Evolutionary conservation across 30 jellyfish, hydroid and myxozoan genomes (phyloP), one percentile per base, ranked within the genome.

Genomic region (Hydractinia symbiolongicarpus): DNA sequence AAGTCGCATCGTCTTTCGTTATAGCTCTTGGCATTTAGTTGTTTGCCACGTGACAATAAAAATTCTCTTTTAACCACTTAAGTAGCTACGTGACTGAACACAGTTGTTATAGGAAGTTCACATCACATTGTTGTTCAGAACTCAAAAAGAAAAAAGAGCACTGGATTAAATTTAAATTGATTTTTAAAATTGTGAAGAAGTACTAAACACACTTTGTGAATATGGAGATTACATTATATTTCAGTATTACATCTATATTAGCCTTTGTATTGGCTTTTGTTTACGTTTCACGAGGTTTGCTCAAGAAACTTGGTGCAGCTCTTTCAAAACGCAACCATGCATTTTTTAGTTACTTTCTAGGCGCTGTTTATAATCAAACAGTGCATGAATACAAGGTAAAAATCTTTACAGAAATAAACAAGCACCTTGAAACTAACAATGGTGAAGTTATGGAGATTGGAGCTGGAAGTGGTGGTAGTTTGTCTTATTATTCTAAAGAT

Each of bases 381-480:
- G 83, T 78, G 57, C 64, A 55, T 50, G 72, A 78, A 2, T 20
- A 52, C 49, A 80, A 80, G 4, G 15, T 17, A 11, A 54, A 80
- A 50, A 20, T 80, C 30, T 80, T 80, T 80, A 72, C 17, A 8
- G 11, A 50, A 50, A 8, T 80, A 53, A 54, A 51, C 80, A 55
- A 75, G 4, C 51, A 21, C 50, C 4, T 75, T 13, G 50, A 75
- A 9, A 44, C n/a, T 9, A 71, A 76, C 4, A 60, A 50, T 56
- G 14, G 7, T 62, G 54, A 57, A 44, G 71, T 78, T 7, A 50
- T 80, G 50, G 88, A 80, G 70, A 80, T 80, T 21, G 88, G 88
- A 14, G 87, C 21, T 80, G 88, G 88, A 6, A 20, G 85, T 69
- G 88, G 88, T 15, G 88, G 82, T 15, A 80, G 64, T 21, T 4